Conservation (phyloP, 2,797 vertebrate genomes). For the Oceanodroma leucorhoa region DNA sequence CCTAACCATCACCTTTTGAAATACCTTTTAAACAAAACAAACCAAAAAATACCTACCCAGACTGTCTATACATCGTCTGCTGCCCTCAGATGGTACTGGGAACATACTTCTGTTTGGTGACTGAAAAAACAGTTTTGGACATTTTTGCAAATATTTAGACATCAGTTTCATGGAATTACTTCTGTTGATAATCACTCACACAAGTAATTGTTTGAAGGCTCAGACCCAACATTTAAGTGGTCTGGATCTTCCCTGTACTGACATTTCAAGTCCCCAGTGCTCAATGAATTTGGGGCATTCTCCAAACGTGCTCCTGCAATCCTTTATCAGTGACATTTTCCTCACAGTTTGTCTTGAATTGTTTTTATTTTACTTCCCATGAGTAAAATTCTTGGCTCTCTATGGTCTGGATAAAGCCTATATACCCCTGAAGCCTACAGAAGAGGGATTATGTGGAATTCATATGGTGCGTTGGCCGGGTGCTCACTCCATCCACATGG, state of each 20-base stretch:
- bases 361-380: conserved; percentile 54
- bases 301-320: neutral
- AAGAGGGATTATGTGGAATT: conserved; percentile 44
- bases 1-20: neutral
- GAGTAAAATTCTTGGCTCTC: conserved; percentile 33
- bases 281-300: neutral
- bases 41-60: neutral
- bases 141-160: conserved; percentile 2
- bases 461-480: neutral
- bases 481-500: neutral
- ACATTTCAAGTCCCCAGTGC: neutral
- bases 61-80: neutral
- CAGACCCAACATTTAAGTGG: neutral
- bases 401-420: neutral
- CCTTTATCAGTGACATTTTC: conserved; percentile 12
- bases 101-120: neutral
- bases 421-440: neutral
- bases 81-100: neutral
- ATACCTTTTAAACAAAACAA: neutral
- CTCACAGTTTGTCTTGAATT: conserved; percentile 26
- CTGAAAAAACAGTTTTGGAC: neutral
- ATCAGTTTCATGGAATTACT: neutral
- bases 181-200: neutral
- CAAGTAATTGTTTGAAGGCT: neutral
- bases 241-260: neutral